Conservation (phyloP, 2,797 vertebrate species). For the Bryconaethiops microstoma region DNA sequence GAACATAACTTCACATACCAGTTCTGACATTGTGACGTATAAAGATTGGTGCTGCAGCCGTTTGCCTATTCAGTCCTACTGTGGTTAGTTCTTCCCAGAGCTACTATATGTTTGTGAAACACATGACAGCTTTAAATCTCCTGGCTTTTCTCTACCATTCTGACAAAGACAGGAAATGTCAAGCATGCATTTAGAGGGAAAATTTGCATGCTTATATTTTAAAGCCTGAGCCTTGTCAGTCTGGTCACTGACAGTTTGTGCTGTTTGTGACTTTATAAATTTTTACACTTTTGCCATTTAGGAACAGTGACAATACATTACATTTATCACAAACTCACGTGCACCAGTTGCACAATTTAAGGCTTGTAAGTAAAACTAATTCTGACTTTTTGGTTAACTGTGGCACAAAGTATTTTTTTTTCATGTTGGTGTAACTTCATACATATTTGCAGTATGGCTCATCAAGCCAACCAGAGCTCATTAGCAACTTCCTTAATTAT, state of each 20-base stretch:
- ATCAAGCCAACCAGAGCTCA: background rate
- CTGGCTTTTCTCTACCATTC: background rate
- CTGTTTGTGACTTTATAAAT: background rate
- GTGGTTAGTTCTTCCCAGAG: background rate
- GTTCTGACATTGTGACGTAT: conserved; percentile 53
- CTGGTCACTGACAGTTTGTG: background rate
- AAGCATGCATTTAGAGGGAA: too few species aligned
- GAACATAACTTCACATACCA: conserved; percentile 22
- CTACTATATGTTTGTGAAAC: background rate
- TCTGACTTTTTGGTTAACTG: background rate
- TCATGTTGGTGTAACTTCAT: too few species aligned
- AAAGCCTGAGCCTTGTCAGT: background rate
- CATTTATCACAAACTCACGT: background rate
- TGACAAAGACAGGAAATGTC: background rate
- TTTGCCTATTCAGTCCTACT: background rate
- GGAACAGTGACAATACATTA: background rate
- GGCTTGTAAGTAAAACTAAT: background rate
- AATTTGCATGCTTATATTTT: too few species aligned
- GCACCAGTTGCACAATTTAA: background rate
- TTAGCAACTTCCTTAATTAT: conserved; percentile 7
- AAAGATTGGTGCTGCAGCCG: conserved; percentile 37
- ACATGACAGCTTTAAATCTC: background rate
- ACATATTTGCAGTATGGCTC: too few species aligned
- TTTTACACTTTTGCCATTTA: background rate
- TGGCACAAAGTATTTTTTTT: background rate